A percentile compares a stretch with the other conserved stretches of the same genome.
phyloP scores from a whole-genome alignment of 2,888 invertebrate species.

The Cephus pygmeus region DNA sequence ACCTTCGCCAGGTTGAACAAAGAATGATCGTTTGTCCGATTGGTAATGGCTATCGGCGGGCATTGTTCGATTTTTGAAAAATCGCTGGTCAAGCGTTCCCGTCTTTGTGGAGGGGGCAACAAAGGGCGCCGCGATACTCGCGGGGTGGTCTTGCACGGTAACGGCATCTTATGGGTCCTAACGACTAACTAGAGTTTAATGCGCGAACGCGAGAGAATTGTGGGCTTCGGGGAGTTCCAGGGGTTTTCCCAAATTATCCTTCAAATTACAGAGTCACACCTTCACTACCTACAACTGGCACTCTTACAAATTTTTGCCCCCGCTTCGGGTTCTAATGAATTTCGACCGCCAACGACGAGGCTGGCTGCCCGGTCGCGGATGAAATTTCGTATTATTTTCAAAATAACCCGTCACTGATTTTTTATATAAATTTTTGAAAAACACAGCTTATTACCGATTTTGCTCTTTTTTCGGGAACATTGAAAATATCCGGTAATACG shows the following conservation, averaged over 20 bases:
- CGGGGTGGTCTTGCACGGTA: constrained; percentile 3
- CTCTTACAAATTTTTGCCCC: neutral
- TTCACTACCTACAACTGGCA: neutral
- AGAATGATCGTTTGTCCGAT: constrained; percentile 56
- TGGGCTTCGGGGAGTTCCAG: constrained; percentile 24
- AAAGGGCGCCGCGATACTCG: constrained; percentile 29
- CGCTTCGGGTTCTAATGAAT: neutral
- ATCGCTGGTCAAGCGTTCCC: constrained; percentile 35
- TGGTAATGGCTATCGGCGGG: constrained; percentile 54
- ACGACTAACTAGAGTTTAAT: constrained; percentile 53
- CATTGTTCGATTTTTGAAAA: constrained; percentile 50
- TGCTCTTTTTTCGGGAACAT: neutral
- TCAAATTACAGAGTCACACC: constrained; percentile 8
- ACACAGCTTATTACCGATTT: neutral
- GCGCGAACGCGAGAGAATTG: constrained; percentile 42
- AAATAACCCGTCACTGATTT: neutral
- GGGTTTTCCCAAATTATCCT: constrained; percentile 6
- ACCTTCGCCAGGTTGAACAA: constrained; percentile 36
- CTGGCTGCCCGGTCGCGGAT: neutral
- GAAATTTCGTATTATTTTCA: neutral
- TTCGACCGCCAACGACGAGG: constrained; percentile 4
- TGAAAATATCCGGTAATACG: neutral
- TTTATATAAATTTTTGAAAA: neutral
- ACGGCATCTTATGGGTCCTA: neutral
- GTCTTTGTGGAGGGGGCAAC: constrained; percentile 20